Conservation (phyloP, 2,888 invertebrate species). For the Hemaris fuciformis region DNA sequence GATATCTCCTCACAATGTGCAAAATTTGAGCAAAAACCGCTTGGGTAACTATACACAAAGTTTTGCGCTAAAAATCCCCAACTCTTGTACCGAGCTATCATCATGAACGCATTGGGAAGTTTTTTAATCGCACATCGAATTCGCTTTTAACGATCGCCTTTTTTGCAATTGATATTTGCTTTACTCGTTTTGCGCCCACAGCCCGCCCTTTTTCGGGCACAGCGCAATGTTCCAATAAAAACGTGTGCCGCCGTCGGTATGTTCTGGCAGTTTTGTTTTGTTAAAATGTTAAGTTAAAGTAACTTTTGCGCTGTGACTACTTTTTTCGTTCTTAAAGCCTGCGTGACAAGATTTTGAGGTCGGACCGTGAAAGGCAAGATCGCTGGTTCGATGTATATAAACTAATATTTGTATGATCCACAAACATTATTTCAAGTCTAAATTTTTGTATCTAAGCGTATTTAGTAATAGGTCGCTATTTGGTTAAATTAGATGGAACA, state of each 20-base stretch:
- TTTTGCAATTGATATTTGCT: conserved; percentile 24
- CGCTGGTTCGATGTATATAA: too few species aligned
- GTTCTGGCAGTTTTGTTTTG: background rate
- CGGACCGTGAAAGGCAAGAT: too few species aligned
- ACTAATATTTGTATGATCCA: too few species aligned
- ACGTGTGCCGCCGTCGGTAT: conserved; percentile 5
- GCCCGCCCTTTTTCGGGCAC: conserved; percentile 3
- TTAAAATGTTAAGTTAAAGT: background rate
- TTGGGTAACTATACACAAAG: background rate
- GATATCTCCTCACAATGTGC: too few species aligned
- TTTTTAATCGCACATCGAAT: conserved; percentile 44
- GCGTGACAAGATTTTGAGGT: too few species aligned
- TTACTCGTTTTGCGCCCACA: background rate
- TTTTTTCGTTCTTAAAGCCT: background rate
- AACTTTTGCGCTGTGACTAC: background rate
- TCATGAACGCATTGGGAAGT: conserved; percentile 22
- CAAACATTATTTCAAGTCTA: too few species aligned
- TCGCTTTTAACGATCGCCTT: conserved; percentile 41
- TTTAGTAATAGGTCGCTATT: too few species aligned
- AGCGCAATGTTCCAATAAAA: conserved; percentile 16
- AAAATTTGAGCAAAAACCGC: too few species aligned
- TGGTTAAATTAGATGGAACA: too few species aligned
- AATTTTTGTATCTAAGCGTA: too few species aligned
- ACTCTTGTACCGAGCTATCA: background rate
- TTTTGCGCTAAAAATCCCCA: background rate